A percentile compares a stretch with the other conserved stretches of the same genome.
phyloP scores from a whole-genome alignment of 2,797 vertebrate species.

The Cuniculus paca region DNA sequence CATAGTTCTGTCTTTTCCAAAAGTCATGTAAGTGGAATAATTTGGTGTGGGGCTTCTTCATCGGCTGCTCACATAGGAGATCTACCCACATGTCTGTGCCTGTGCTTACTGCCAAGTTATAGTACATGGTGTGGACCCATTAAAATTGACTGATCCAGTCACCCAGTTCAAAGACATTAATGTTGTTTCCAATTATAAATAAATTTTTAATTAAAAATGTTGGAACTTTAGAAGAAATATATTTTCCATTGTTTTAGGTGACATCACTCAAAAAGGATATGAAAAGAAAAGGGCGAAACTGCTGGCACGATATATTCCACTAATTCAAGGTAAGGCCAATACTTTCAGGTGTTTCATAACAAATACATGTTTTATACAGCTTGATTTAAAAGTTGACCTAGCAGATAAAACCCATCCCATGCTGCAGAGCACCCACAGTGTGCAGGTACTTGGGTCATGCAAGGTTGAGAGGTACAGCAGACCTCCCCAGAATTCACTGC shows the following conservation, averaged over 20 bases:
- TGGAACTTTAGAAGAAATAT: neutral
- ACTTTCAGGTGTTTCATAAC: fast-evolving
- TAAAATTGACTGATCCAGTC: neutral
- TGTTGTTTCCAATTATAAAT: neutral
- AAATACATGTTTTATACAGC: neutral
- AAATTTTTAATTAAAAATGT: neutral
- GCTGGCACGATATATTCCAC: constrained; percentile 84
- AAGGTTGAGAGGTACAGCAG: neutral
- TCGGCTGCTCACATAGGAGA: fast-evolving
- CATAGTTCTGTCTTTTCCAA: neutral
- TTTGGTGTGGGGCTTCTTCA: neutral
- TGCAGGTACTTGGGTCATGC: no score
- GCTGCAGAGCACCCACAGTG: neutral
- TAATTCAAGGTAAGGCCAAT: constrained; percentile 81
- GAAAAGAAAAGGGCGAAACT: constrained; percentile 88
- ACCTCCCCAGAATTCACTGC: neutral
- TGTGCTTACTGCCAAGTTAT: neutral
- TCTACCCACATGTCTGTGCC: neutral
- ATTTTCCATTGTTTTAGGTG: constrained; percentile 80
- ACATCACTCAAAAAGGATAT: constrained; percentile 88
- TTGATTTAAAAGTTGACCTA: neutral
- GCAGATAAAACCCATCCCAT: neutral
- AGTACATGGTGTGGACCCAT: neutral
- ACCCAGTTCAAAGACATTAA: neutral
- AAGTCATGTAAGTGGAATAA: neutral